Conservation (phyloP, 2,113 vertebrate genomes). For the Otus sunia region DNA sequence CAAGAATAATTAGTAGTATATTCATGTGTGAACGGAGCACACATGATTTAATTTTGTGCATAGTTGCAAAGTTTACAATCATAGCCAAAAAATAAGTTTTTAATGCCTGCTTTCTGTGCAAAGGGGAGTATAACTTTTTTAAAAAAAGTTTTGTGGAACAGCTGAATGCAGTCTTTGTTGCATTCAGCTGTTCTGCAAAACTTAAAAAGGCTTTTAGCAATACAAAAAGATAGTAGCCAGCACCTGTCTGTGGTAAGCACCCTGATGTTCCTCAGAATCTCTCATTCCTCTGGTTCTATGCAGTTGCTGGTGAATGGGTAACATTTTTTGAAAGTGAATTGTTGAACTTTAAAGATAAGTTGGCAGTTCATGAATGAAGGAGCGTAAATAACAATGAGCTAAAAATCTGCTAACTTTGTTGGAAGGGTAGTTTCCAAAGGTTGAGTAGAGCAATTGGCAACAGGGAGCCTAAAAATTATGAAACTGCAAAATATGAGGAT, state of each 20-base stretch:
- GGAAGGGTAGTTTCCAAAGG: not conserved
- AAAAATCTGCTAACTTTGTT: not conserved
- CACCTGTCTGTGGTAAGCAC: not conserved
- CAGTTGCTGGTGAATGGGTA: not conserved
- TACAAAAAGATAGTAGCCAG: not conserved
- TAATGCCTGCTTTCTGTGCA: not conserved
- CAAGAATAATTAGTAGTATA: not conserved
- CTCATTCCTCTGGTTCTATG: rapidly evolving
- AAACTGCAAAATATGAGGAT: not conserved
- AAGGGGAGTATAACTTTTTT: not conserved
- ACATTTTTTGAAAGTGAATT: not conserved
- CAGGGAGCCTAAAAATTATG: not conserved
- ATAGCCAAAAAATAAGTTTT: not conserved
- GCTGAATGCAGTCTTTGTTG: not conserved
- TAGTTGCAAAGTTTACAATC: not conserved
- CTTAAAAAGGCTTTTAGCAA: not conserved
- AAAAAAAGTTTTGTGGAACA: too few species aligned
- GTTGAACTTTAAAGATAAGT: not conserved
- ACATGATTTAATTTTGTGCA: not conserved
- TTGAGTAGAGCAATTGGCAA: not conserved
- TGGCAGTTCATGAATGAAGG: not conserved
- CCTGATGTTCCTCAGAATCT: not conserved
- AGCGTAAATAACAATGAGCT: not conserved
- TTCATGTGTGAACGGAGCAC: rapidly evolving
- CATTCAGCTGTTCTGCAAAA: not conserved